A percentile compares a stretch with the other conserved stretches of the same genome.
phyloP scores from a whole-genome alignment of 2,888 invertebrate genomes.

The Cantharis lateralis region DNA sequence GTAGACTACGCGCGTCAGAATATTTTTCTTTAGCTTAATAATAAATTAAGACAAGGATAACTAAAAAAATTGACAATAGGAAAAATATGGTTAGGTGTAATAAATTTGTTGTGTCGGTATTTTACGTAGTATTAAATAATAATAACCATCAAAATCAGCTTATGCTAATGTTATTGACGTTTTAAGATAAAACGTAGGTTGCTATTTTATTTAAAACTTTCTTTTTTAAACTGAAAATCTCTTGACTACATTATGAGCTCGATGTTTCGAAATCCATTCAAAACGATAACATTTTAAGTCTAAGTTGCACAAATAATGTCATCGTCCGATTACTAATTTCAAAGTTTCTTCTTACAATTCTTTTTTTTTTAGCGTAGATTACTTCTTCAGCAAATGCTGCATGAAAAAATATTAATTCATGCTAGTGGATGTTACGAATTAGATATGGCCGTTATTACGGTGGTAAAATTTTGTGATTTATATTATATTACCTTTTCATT shows the following conservation, averaged over 20 bases:
- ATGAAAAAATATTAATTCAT: slow-evolving; percentile 5
- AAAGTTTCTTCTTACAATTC: not conserved
- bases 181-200: not conserved
- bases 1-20: not conserved
- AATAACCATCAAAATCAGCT: not conserved
- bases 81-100: not conserved
- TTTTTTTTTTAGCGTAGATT: slow-evolving; percentile 5
- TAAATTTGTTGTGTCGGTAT: not conserved
- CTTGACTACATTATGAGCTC: not conserved
- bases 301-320: not conserved
- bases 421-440: slow-evolving; percentile 11
- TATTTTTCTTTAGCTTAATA: not conserved
- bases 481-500: not conserved
- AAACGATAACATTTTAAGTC: not conserved
- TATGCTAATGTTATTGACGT: not conserved
- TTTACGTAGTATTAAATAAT: not conserved
- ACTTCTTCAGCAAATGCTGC: slow-evolving; percentile 7
- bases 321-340: not conserved
- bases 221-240: not conserved
- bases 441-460: slow-evolving; percentile 10
- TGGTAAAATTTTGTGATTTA: not conserved
- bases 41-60: not conserved
- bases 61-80: not conserved
- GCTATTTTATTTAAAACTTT: not conserved
- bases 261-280: not conserved